phyloP scores from a whole-genome alignment of 2,113 vertebrate species.

The Aphyosemion australe region DNA sequence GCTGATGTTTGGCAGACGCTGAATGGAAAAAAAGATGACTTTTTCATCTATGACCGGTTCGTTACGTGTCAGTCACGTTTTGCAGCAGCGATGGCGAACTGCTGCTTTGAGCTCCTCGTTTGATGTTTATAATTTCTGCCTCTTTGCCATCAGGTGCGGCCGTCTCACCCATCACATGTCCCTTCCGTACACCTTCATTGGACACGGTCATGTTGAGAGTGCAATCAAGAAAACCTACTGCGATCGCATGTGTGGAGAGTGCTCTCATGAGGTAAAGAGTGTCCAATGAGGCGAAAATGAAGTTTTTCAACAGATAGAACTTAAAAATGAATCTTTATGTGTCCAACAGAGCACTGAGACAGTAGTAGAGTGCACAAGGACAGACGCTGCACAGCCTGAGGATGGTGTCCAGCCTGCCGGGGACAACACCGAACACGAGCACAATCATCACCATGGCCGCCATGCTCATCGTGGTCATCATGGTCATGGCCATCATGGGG shows the following conservation, averaged over 20 bases:
- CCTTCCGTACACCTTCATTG: conserved; percentile 87
- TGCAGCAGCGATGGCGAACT: background rate
- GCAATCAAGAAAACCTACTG: conserved; percentile 89
- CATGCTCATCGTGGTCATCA: conserved; percentile 20
- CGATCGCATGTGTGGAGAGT: conserved; percentile 85
- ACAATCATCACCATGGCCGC: background rate
- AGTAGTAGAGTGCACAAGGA: conserved; percentile 57
- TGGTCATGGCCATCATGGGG: conserved; percentile 11
- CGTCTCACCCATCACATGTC: conserved; percentile 87
- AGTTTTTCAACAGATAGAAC: background rate
- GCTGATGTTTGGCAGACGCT: conserved; percentile 87
- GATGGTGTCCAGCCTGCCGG: conserved; percentile 20
- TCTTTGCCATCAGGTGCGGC: conserved; percentile 84
- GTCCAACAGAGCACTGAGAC: conserved; percentile 49
- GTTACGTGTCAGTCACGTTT: conserved; percentile 14
- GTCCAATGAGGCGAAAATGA: background rate
- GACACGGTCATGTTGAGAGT: conserved; percentile 82
- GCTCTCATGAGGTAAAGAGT: conserved; percentile 80
- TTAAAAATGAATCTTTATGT: background rate
- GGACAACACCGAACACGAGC: conserved; percentile 27
- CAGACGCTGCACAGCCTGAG: conserved; percentile 41
- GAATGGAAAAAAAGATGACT: conserved; percentile 89
- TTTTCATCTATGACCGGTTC: conserved; percentile 94
- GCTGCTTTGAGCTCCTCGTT: background rate
- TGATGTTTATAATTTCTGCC: background rate